Evolutionary conservation across 37 sponge, comb jelly and placozoan species (phyloP).

Genomic region (Tethya wilhelma): DNA sequence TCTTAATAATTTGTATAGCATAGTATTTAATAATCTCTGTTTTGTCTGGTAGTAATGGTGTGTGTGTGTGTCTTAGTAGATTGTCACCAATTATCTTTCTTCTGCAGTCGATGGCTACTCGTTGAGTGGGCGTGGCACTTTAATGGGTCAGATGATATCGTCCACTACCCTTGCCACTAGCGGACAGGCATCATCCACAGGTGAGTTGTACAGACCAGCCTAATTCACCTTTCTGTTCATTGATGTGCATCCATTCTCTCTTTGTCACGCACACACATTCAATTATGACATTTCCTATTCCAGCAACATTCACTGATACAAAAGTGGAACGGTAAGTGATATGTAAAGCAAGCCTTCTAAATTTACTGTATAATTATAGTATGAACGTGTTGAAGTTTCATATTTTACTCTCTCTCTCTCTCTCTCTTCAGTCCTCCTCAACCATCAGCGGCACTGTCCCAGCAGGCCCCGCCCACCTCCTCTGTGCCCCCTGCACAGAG

Average conservation of each 20-base stretch:
- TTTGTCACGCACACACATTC: neutral
- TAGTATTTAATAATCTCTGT: too few relatives aligned
- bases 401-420: neutral
- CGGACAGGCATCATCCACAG: slow-evolving; percentile 30
- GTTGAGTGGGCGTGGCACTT: neutral
- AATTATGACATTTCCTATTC: neutral
- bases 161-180: slow-evolving; percentile 13
- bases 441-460: slow-evolving; percentile 31
- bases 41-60: too few relatives aligned
- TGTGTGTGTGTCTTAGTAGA: neutral
- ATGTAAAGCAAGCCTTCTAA: too few relatives aligned
- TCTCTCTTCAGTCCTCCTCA: slow-evolving; percentile 33
- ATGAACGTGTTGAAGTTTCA: neutral
- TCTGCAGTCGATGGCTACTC: slow-evolving; percentile 3
- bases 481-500: neutral
- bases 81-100: neutral
- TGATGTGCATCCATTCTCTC: too few relatives aligned
- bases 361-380: neutral
- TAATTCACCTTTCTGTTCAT: neutral
- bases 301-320: slow-evolving; percentile 19
- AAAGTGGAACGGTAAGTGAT: slow-evolving; percentile 33
- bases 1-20: too few relatives aligned
- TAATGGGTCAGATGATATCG: neutral
- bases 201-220: neutral
- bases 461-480: neutral